Base-by-base conservation (phyloP, 1,140 invertebrate genomes). In the Aphidius ervi region DNA sequence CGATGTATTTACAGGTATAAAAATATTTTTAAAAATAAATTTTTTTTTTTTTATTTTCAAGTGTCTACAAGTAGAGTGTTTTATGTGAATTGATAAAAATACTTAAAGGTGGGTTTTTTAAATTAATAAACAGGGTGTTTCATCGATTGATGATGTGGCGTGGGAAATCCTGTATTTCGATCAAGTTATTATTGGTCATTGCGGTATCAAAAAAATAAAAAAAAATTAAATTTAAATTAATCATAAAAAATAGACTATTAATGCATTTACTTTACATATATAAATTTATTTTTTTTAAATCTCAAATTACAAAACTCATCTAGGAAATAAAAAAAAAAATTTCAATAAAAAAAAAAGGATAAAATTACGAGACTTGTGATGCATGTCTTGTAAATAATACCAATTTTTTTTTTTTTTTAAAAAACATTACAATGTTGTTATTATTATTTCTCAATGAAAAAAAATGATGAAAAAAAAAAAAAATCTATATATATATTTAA, bases 141-240 rank as follows among this genome's bases (percentile, higher is more conserved):
- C 9, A 39, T 46, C 37, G 39, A 47, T 37, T 46, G 46, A 5
- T 45, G 46, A 46, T n/a, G 31, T 47, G 46, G 56, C 56, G 56
- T 57, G 56, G 56, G 56, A 57, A 57, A 46, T 57, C 56, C 46
- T 45, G 56, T 57, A 47, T 43, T 10, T 57, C 23, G 45, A 54
- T 47, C 56, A 23, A 57, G 56, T 57, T 45, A 57, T 57, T 57
- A n/a, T 40, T n/a, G 39, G 40, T 54, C 42, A 8, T n/a, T 54
- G 52, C 40, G 56, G 56, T 57, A 46, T 46, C 43, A 56, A 56
- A 56, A 56, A 45, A 43, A 47, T 16, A 37, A 20, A 40, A 57
- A 57, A 37, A n/a, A 58, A 58, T 41, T 10, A 9, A 54, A 40
- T 20, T 40, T 41, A 42, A 42, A 54, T 41, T 41, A 42, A 16